Conservation (phyloP, 2,797 vertebrate species). For the Hydrophis major region DNA sequence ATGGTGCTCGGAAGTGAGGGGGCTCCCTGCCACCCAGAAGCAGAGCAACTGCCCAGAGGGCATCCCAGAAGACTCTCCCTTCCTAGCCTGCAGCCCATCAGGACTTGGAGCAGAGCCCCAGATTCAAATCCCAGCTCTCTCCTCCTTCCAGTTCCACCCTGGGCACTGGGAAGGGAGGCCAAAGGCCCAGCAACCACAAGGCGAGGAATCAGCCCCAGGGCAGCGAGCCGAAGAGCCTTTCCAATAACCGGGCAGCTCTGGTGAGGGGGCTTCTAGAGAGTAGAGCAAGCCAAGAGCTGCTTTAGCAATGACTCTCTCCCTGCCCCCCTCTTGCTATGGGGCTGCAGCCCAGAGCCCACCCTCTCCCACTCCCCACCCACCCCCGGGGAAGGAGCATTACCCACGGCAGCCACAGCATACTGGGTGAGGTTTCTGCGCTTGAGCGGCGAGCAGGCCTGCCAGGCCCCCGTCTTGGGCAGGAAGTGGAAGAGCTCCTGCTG, state of each 20-base stretch:
- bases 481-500: constrained; percentile 83
- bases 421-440: constrained; percentile 86
- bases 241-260: neutral
- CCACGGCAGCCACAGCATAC: constrained; percentile 85
- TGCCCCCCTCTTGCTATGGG: neutral
- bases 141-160: neutral
- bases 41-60: neutral
- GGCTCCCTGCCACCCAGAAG: neutral
- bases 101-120: neutral
- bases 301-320: neutral
- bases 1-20: neutral
- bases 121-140: neutral
- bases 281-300: neutral
- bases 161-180: neutral
- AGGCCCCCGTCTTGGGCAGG: constrained; percentile 76
- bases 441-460: constrained; percentile 82
- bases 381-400: constrained; percentile 69
- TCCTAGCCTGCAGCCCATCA: neutral
- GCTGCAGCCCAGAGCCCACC: neutral
- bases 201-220: neutral
- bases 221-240: neutral
- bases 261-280: no score
- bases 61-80: neutral
- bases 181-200: neutral
- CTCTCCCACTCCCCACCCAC: neutral